A percentile compares a stretch with the other conserved stretches of the same genome.
phyloP scores from a whole-genome alignment of 2,797 vertebrate species.

The Ctenosaura bakeri region DNA sequence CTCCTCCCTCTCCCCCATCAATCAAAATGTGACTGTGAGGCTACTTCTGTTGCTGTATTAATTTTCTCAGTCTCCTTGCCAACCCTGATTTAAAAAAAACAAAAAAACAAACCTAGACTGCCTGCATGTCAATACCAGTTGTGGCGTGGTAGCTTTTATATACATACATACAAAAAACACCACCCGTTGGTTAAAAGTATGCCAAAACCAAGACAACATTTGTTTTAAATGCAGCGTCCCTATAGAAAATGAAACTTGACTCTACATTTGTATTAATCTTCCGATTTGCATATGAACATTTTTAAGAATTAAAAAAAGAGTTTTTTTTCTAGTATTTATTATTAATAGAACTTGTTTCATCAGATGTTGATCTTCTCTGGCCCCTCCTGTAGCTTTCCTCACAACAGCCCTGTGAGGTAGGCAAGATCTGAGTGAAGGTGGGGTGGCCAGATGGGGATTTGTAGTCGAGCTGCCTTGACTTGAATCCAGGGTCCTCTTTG shows the following conservation, averaged over 20 bases:
- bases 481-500: not conserved
- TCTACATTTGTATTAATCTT: slow-evolving; percentile 54
- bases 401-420: not conserved
- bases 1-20: not conserved
- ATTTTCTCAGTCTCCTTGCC: slow-evolving; percentile 61
- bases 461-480: not conserved
- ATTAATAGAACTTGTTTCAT: not conserved
- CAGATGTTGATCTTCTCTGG: not conserved
- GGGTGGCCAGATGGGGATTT: not conserved
- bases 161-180: not conserved
- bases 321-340: slow-evolving; percentile 61
- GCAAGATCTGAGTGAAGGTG: not conserved
- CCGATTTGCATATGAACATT: slow-evolving; percentile 67
- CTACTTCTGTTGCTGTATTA: slow-evolving; percentile 36
- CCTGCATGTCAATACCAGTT: slow-evolving; percentile 25
- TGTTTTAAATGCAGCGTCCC: slow-evolving; percentile 33
- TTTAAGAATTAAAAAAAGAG: slow-evolving; percentile 74
- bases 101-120: too few species aligned
- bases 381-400: not conserved
- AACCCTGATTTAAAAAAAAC: slow-evolving; percentile 39
- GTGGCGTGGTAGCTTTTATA: slow-evolving; percentile 23
- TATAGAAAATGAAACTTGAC: slow-evolving; percentile 32
- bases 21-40: slow-evolving; percentile 27
- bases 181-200: slow-evolving; percentile 25
- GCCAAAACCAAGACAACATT: slow-evolving; percentile 39